phyloP scores from a whole-genome alignment of 1,140 invertebrate genomes.

The Atta colombica region DNA sequence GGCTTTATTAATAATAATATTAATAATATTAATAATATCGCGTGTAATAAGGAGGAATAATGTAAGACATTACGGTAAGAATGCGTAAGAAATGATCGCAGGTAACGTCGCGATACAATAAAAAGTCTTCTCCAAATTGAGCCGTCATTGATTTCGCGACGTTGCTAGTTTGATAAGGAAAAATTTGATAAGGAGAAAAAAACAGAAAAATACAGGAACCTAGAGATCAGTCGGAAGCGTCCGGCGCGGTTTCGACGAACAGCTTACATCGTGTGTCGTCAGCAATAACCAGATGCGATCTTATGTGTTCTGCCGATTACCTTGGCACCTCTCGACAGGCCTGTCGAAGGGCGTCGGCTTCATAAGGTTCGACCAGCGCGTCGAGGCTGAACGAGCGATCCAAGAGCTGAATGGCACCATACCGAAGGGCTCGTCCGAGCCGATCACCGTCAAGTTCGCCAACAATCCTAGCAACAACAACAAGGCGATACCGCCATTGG shows the following conservation, averaged over 20 bases:
- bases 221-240: neutral
- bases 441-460: constrained; percentile 99
- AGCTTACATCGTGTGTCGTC: neutral
- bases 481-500: constrained; percentile 95
- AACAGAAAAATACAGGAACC: neutral
- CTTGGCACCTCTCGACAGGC: constrained; percentile 88
- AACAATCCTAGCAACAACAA: constrained; percentile 99
- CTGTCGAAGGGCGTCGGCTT: constrained; percentile 99
- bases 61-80: neutral
- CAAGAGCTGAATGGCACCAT: constrained; percentile 99
- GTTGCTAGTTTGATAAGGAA: neutral
- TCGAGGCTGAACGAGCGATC: constrained; percentile 99
- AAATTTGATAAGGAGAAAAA: no score
- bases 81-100: neutral
- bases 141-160: neutral
- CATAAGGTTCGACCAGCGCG: constrained; percentile 99
- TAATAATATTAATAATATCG: neutral
- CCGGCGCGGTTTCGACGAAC: neutral
- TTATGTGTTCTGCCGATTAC: constrained; percentile 44
- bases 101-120: neutral
- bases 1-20: neutral
- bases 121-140: neutral
- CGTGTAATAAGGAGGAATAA: neutral
- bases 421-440: constrained; percentile 97
- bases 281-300: constrained; percentile 47